Conservation (phyloP, 2,888 invertebrate genomes). For the Apamea monoglypha region DNA sequence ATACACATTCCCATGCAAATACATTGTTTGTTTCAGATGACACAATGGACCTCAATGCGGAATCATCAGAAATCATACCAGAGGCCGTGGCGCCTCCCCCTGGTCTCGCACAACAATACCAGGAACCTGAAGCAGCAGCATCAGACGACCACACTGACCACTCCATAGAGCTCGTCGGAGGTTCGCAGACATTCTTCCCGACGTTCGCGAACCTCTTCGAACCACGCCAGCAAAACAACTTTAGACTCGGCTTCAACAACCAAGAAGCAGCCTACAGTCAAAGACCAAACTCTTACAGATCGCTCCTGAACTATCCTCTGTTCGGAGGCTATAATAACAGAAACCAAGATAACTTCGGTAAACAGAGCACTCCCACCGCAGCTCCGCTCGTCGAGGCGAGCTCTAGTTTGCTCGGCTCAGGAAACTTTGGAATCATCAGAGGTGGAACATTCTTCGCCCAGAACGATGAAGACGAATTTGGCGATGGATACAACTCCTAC, state of each 20-base stretch:
- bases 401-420: conserved; percentile 93
- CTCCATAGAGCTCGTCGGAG: conserved; percentile 89
- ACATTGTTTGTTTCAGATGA: conserved; percentile 82
- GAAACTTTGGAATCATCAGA: conserved; percentile 96
- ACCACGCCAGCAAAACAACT: conserved; percentile 87
- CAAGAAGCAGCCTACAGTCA: conserved; percentile 91
- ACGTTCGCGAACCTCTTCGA: conserved; percentile 93
- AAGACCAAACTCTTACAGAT: conserved; percentile 88
- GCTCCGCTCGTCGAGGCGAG: conserved; percentile 88
- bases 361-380: conserved; percentile 80
- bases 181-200: conserved; percentile 94
- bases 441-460: conserved; percentile 96
- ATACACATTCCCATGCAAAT: conserved; percentile 58
- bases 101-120: conserved; percentile 66
- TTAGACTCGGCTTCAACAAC: conserved; percentile 91
- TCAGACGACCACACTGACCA: conserved; percentile 83
- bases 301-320: conserved; percentile 85
- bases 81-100: conserved; percentile 86
- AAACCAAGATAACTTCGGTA: conserved; percentile 82
- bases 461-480: conserved; percentile 92
- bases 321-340: conserved; percentile 80
- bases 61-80: conserved; percentile 86
- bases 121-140: conserved; percentile 75
- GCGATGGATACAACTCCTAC: conserved; percentile 91
- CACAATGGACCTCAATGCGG: conserved; percentile 82